These are phyloP conservation scores for Muscicapa adusta DNA, from an alignment of 2,113 vertebrate genomes.

Conservation along the genomic window DNA sequence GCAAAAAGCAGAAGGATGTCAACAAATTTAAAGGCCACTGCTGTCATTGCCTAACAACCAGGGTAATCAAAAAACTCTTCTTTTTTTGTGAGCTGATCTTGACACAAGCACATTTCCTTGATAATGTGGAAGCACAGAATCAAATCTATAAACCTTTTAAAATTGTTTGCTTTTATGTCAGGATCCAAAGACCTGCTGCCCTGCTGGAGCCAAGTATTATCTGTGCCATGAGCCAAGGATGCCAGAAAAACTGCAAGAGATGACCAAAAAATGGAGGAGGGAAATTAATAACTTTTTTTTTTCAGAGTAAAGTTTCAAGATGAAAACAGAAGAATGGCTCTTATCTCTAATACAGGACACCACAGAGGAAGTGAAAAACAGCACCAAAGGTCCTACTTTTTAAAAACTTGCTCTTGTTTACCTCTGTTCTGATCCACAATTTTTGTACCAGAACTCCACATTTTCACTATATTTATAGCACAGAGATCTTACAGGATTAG, in stretches of 20 bases:
- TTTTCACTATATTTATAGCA: not conserved
- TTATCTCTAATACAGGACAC: not conserved
- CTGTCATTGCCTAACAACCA: not conserved
- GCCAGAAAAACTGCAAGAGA: not conserved
- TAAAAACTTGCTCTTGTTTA: not conserved
- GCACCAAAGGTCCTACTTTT: not conserved
- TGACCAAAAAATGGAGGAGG: not conserved
- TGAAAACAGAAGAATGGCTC: not conserved
- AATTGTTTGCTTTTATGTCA: not conserved
- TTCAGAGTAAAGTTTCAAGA: not conserved
- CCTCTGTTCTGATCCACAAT: not conserved
- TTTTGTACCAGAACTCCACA: not conserved
- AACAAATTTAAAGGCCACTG: not conserved
- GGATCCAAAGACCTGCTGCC: not conserved
- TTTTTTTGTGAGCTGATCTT: not conserved
- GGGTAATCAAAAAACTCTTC: not conserved
- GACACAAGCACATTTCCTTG: not conserved
- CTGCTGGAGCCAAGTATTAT: not conserved
- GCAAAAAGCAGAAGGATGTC: not conserved
- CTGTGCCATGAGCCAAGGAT: not conserved
- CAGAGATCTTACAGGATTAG: not conserved
- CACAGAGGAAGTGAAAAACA: not conserved
- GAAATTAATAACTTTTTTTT: not conserved
- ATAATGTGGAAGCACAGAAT: not conserved
- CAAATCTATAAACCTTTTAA: not conserved